Evolutionary conservation across 2,113 vertebrate genomes (phyloP).

Genomic region (Caranx ignobilis): DNA sequence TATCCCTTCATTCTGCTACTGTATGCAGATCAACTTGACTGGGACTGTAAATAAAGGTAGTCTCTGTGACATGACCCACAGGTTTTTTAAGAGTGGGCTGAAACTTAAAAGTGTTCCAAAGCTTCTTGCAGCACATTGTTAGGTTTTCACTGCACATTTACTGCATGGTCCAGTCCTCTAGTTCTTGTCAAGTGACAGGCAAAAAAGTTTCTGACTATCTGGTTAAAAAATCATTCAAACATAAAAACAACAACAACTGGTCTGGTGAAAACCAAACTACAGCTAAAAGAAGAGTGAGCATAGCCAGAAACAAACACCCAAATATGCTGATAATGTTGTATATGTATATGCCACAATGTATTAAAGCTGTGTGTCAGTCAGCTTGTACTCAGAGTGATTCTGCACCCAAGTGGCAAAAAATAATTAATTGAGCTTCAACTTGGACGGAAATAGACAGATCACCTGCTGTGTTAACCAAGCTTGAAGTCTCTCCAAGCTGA

Average conservation of each 20-base stretch:
- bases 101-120: too few species aligned
- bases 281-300: neutral
- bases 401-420: neutral
- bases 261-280: neutral
- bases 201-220: too few species aligned
- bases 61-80: too few species aligned
- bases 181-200: too few species aligned
- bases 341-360: neutral
- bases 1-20: neutral
- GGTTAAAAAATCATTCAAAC: neutral
- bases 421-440: neutral
- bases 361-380: neutral
- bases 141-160: too few species aligned
- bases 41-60: too few species aligned
- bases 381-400: neutral
- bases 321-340: neutral
- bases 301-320: neutral
- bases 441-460: neutral
- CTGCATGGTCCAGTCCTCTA: too few species aligned
- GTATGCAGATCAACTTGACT: neutral
- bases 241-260: neutral
- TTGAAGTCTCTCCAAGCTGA: neutral
- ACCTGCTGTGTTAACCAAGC: neutral
- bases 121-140: too few species aligned
- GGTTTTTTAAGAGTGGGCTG: too few species aligned